phyloP scores from a whole-genome alignment of 2,113 vertebrate species.

The Polypterus senegalus region DNA sequence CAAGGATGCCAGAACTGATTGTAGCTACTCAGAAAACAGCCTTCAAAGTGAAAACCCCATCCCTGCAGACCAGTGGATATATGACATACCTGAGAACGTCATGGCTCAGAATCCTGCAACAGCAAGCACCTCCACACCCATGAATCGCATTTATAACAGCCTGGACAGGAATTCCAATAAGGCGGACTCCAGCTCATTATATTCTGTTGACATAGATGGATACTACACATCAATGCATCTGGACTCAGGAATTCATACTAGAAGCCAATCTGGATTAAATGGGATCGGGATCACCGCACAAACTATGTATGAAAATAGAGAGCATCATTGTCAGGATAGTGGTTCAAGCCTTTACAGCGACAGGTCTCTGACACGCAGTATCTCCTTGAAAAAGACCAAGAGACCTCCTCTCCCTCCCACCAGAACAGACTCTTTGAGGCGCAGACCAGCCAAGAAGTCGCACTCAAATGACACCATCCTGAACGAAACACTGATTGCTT shows the following conservation, averaged over 20 bases:
- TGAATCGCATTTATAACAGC: slow-evolving; percentile 70
- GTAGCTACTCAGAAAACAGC: slow-evolving; percentile 50
- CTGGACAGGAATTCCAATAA: slow-evolving; percentile 59
- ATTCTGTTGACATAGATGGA: slow-evolving; percentile 70
- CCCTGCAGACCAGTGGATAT: slow-evolving; percentile 60
- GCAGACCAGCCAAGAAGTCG: slow-evolving; percentile 57
- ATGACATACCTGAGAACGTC: slow-evolving; percentile 47
- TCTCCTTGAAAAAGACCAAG: slow-evolving; percentile 84
- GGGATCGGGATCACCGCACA: slow-evolving; percentile 60
- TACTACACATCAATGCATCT: slow-evolving; percentile 62
- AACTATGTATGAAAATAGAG: slow-evolving; percentile 69
- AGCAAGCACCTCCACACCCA: slow-evolving; percentile 63
- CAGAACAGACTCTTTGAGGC: slow-evolving; percentile 82
- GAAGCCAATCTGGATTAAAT: slow-evolving; percentile 33
- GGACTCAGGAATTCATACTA: slow-evolving; percentile 54
- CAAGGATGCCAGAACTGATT: slow-evolving; percentile 51
- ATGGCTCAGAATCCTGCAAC: slow-evolving; percentile 45
- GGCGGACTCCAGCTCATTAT: slow-evolving; percentile 66
- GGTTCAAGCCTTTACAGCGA: slow-evolving; percentile 49
- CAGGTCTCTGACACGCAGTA: slow-evolving; percentile 66
- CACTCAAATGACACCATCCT: slow-evolving; percentile 54
- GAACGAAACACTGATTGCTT: slow-evolving; percentile 80
- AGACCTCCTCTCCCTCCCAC: slow-evolving; percentile 82
- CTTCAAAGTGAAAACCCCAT: slow-evolving; percentile 39
- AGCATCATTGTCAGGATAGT: slow-evolving; percentile 49